phyloP scores from a whole-genome alignment of 2,888 invertebrate genomes.

The Ornithoptera alexandrae region DNA sequence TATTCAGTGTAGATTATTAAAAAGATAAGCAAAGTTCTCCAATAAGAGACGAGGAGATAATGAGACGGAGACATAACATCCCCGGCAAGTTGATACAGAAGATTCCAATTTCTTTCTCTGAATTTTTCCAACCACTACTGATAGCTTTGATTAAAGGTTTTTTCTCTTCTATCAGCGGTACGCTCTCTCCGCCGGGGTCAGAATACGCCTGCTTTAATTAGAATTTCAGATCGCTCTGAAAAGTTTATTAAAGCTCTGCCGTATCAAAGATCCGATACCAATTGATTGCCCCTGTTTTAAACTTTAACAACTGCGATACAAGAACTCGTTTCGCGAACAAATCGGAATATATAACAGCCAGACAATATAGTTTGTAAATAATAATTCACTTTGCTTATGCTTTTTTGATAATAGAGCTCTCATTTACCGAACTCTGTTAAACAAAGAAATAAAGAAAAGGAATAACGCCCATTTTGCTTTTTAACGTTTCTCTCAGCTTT shows the following conservation, averaged over 20 bases:
- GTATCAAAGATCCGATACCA: slow-evolving; percentile 32
- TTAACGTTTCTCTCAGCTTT: no score
- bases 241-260: slow-evolving; percentile 37
- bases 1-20: neutral
- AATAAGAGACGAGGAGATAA: neutral
- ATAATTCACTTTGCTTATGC: neutral
- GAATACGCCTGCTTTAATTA: slow-evolving; percentile 43
- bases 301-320: slow-evolving; percentile 18
- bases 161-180: slow-evolving; percentile 17
- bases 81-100: slow-evolving; percentile 7
- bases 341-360: neutral
- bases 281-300: slow-evolving; percentile 39
- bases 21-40: neutral
- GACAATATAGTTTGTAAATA: neutral
- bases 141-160: slow-evolving; percentile 26
- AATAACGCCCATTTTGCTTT: neutral
- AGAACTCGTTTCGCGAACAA: neutral
- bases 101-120: slow-evolving; percentile 13
- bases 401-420: neutral
- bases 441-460: neutral
- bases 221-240: slow-evolving; percentile 44
- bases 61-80: slow-evolving; percentile 2
- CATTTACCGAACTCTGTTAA: neutral
- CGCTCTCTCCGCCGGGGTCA: slow-evolving; percentile 33
- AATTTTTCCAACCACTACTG: slow-evolving; percentile 14